phyloP scores from a whole-genome alignment of 2,888 invertebrate species.

The Venusia cambrica region DNA sequence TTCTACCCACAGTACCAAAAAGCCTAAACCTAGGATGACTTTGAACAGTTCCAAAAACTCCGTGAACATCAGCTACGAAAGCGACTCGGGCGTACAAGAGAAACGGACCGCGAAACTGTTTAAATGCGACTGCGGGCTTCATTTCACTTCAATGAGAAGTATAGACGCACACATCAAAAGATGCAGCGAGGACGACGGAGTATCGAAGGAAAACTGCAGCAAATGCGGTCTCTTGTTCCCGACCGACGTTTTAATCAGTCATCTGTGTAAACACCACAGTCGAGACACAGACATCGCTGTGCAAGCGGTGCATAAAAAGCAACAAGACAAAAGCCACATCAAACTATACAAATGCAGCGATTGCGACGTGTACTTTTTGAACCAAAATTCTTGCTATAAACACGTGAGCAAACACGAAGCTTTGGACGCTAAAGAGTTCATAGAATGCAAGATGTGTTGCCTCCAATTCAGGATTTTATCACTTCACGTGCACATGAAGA shows the following conservation, averaged over 20 bases:
- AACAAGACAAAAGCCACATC: background rate
- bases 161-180: conserved; percentile 35
- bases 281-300: conserved; percentile 23
- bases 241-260: conserved; percentile 38
- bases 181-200: conserved; percentile 21
- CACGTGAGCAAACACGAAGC: conserved; percentile 38
- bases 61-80: background rate
- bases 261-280: conserved; percentile 44
- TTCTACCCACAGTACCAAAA: too few species aligned
- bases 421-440: conserved; percentile 46
- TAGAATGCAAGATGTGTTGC: conserved; percentile 54
- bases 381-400: conserved; percentile 38
- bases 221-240: conserved; percentile 43
- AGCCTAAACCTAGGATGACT: background rate
- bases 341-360: conserved; percentile 36
- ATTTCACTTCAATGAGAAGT: conserved; percentile 36
- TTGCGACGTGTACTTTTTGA: conserved; percentile 51
- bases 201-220: conserved; percentile 41
- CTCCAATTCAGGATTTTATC: conserved; percentile 47
- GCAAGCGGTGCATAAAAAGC: conserved; percentile 13
- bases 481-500: conserved; percentile 41
- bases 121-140: conserved; percentile 42
- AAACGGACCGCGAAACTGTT: conserved; percentile 27
- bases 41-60: conserved; percentile 1
- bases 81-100: conserved; percentile 1